A percentile compares a stretch with the other conserved stretches of the same genome.
phyloP scores from a whole-genome alignment of 2,797 vertebrate species.

The Falco berigora region DNA sequence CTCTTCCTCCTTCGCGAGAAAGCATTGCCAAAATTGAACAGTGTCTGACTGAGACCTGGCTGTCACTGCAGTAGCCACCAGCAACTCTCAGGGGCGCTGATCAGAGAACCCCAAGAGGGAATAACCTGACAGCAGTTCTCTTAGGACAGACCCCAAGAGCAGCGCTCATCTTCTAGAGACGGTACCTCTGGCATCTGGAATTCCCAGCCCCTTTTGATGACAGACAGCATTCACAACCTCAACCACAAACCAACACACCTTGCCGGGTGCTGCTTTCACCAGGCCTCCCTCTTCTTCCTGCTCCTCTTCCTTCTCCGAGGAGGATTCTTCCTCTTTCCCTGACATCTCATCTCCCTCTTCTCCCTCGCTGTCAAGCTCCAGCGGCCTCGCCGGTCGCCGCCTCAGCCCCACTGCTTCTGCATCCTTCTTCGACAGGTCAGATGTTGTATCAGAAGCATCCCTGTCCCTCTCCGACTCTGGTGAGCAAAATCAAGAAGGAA shows the following conservation, averaged over 20 bases:
- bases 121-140: neutral
- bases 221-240: neutral
- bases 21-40: conserved; percentile 9
- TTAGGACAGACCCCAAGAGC: neutral
- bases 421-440: conserved; percentile 84
- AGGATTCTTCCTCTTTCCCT: conserved; percentile 79
- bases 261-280: conserved; percentile 71
- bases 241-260: conserved; percentile 67
- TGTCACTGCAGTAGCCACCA: neutral
- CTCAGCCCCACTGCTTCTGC: conserved; percentile 74
- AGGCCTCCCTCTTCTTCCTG: conserved; percentile 71
- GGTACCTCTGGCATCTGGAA: neutral
- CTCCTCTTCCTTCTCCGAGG: conserved; percentile 78
- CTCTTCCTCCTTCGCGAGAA: conserved; percentile 35
- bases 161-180: neutral
- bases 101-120: neutral
- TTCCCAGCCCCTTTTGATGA: neutral
- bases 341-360: conserved; percentile 88
- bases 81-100: neutral
- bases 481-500: neutral
- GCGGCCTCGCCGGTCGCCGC: conserved; percentile 82
- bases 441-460: conserved; percentile 74
- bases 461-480: conserved; percentile 79
- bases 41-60: neutral
- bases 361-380: conserved; percentile 93